phyloP scores from a whole-genome alignment of 2,113 vertebrate species.

The Brevimyrus niger region DNA sequence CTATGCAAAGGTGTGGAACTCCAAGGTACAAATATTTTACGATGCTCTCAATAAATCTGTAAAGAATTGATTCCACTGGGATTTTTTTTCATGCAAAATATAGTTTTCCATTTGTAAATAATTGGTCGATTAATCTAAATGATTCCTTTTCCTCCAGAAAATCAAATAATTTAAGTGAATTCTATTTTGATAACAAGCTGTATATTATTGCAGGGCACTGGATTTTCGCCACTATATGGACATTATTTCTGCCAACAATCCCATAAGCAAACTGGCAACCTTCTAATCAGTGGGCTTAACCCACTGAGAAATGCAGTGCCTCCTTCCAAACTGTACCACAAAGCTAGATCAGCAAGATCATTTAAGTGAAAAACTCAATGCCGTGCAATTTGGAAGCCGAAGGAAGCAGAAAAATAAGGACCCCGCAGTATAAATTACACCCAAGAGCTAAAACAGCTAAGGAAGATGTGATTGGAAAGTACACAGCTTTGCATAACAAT shows the following conservation, averaged over 20 bases:
- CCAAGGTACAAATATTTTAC: not conserved
- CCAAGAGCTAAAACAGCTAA: not conserved
- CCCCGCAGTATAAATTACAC: not conserved
- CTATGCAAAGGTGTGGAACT: not conserved
- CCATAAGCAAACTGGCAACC: not conserved
- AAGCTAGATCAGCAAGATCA: not conserved
- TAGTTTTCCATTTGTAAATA: no score
- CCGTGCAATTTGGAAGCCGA: not conserved
- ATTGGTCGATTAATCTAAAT: no score
- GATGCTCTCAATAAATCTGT: not conserved
- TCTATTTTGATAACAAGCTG: no score
- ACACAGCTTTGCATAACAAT: not conserved
- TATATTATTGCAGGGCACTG: no score
- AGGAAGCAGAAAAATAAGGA: not conserved
- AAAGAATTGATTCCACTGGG: not conserved
- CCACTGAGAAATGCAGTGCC: not conserved
- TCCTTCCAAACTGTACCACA: not conserved
- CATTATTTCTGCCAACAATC: no score
- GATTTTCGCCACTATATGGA: no score
- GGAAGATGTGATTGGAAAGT: not conserved
- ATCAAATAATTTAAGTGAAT: no score
- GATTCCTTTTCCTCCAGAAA: no score
- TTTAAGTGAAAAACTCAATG: not conserved
- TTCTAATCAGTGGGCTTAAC: not conserved
- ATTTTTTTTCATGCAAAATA: not conserved